Evolutionary conservation across 1,140 invertebrate genomes (phyloP), one percentile per base, ranked within the genome.

Genomic region (Probaryconus sp.): DNA sequence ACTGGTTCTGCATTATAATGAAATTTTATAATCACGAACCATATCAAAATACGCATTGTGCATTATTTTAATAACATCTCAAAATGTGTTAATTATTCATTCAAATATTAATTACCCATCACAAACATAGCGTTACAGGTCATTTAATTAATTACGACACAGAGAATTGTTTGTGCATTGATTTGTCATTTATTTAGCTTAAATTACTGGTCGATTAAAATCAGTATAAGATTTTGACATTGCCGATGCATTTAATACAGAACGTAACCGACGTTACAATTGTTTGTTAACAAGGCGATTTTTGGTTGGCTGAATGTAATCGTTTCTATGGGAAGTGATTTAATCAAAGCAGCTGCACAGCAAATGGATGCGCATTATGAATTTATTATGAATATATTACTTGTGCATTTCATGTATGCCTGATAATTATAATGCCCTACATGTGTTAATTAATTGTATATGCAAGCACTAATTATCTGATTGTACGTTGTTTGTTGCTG

Each of bases 261-360:
- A 42, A 24, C 26, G 37, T 48, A 38, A 73, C n/a, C n/a, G n/a
- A 55, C 21, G 28, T 35, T 47, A 47, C 71, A 17, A 68, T 64
- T 63, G 56, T 74, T 68, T 74, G 68, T 68, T 73, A 74, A 68
- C 58, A 50, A 28, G 26, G 17, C 51, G 17, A 64, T 64, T 74
- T 74, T 74, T 74, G 48, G 48, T 67, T 51, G 50, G 43, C 14
- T 68, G 40, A 50, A 51, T 63, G 56, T 64, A 64, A 43, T 56
- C 42, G 43, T 63, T 63, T 68, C 48, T 67, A 33, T 51, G 42
- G 58, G 50, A 38, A 50, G 51, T 64, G 58, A 74, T 74, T 74
- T 63, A 68, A 74, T 74, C 63, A 74, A 68, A 68, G 61, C 63
- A 68, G 70, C 70, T 67, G 55, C 24, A 20, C 30, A 50, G 31